Evolutionary conservation across 2,113 vertebrate genomes (phyloP).

Genomic region (Xiphias gladius): DNA sequence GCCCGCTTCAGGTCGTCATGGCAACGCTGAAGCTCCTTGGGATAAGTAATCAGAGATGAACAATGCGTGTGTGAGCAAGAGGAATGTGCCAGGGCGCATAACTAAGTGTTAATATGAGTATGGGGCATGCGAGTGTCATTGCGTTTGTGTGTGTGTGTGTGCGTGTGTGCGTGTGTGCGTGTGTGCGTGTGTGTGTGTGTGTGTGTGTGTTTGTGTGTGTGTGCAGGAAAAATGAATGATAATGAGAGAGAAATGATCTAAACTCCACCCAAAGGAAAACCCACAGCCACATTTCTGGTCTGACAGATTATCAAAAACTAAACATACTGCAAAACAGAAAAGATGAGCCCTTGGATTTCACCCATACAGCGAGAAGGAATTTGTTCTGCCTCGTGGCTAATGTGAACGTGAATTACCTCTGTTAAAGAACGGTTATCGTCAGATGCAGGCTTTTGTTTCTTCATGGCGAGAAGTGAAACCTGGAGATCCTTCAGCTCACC

Average conservation of each 20-base stretch:
- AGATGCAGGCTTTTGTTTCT: conserved; percentile 75
- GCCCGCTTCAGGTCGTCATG: conserved; percentile 82
- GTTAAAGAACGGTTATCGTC: conserved; percentile 67
- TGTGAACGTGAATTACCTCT: conserved; percentile 67
- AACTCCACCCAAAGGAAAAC: conserved; percentile 22
- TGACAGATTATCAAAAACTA: conserved; percentile 1
- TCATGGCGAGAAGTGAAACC: conserved; percentile 74
- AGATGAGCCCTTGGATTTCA: conserved; percentile 40
- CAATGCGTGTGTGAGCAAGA: conserved; percentile 25
- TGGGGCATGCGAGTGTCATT: neutral
- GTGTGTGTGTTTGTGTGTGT: neutral
- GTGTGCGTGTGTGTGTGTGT: neutral
- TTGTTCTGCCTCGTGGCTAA: conserved; percentile 17
- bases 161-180: neutral
- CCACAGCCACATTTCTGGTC: neutral
- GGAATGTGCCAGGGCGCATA: conserved; percentile 16
- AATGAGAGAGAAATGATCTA: conserved; percentile 1
- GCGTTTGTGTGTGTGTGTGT: neutral
- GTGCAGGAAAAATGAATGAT: conserved; percentile 6
- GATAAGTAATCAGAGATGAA: conserved; percentile 52
- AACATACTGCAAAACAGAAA: conserved; percentile 25
- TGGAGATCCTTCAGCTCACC: conserved; percentile 85
- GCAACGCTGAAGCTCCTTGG: conserved; percentile 84
- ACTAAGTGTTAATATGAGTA: conserved; percentile 20
- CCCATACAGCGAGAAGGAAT: conserved; percentile 56